A percentile compares a stretch with the other conserved stretches of the same genome.
Conservation (phyloP, 2,888 invertebrate species). For the Lissocephala sabroskyi region DNA sequence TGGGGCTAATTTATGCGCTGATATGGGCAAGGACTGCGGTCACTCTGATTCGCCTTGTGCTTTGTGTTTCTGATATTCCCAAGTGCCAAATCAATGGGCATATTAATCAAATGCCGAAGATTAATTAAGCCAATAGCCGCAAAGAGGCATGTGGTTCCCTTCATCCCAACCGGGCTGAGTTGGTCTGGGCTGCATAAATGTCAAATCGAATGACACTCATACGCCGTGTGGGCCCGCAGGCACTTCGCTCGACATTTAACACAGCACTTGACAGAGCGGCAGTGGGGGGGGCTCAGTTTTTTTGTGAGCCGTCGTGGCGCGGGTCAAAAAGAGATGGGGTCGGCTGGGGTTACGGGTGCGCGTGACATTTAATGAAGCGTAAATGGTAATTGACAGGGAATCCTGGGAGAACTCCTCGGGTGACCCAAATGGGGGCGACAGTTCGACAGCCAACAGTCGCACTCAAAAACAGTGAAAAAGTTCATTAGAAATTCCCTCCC, state of each 20-base stretch:
- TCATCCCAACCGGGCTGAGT: too few species aligned
- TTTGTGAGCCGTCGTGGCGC: too few species aligned
- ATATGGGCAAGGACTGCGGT: neutral
- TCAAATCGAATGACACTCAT: slow-evolving; percentile 53
- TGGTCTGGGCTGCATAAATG: slow-evolving; percentile 53
- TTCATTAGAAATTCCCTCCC: slow-evolving; percentile 51
- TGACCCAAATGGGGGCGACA: slow-evolving; percentile 54
- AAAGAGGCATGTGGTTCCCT: too few species aligned
- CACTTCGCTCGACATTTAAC: slow-evolving; percentile 32
- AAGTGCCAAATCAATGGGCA: slow-evolving; percentile 40
- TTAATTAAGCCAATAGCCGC: slow-evolving; percentile 39
- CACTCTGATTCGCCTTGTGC: neutral
- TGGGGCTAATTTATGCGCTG: slow-evolving; percentile 8
- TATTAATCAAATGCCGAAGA: slow-evolving; percentile 54
- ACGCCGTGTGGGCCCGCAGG: slow-evolving; percentile 46
- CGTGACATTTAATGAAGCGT: slow-evolving; percentile 59
- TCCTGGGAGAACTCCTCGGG: neutral
- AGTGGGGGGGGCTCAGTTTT: too few species aligned
- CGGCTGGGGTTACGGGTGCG: slow-evolving; percentile 12
- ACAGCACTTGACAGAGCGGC: slow-evolving; percentile 5
- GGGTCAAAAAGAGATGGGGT: too few species aligned
- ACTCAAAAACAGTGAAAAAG: slow-evolving; percentile 21
- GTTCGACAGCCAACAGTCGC: slow-evolving; percentile 29
- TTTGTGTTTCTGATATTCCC: neutral
- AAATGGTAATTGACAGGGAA: slow-evolving; percentile 62